These are phyloP conservation scores for Sclerurus mexicanus DNA, from an alignment of 2,113 vertebrate genomes.

Conservation along the genomic window DNA sequence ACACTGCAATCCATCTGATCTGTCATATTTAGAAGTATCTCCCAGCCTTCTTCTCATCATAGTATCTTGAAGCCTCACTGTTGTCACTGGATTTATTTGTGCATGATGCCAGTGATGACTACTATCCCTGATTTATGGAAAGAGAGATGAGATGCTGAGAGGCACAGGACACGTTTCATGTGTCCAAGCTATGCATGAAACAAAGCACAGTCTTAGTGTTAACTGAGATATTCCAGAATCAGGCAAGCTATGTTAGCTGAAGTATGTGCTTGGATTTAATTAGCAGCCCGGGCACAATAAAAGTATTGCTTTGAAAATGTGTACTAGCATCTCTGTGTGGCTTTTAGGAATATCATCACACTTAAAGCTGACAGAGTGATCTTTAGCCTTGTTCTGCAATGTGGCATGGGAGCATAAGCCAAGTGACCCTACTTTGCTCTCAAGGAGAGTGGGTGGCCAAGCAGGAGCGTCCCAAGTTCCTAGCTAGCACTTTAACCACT, in stretches of 20 bases:
- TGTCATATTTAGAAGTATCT: background rate
- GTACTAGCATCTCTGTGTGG: background rate
- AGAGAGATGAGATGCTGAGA: background rate
- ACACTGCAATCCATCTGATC: background rate
- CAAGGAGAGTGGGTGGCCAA: background rate
- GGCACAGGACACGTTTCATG: background rate
- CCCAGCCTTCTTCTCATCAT: background rate
- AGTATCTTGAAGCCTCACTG: background rate
- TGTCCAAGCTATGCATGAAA: background rate
- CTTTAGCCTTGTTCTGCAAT: background rate
- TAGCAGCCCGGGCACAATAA: background rate
- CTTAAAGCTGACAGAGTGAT: background rate
- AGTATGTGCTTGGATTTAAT: background rate
- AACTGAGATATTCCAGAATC: background rate
- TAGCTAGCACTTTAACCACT: background rate
- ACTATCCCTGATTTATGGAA: background rate
- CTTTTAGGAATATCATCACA: background rate
- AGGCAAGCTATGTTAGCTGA: background rate
- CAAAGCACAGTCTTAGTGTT: background rate
- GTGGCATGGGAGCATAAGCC: background rate
- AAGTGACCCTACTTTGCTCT: background rate
- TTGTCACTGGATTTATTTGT: background rate
- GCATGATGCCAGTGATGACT: background rate
- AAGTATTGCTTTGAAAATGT: background rate
- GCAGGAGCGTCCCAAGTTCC: background rate